Evolutionary conservation across 2,888 invertebrate genomes (phyloP).

Genomic region (Prostheceraeus crozeri): DNA sequence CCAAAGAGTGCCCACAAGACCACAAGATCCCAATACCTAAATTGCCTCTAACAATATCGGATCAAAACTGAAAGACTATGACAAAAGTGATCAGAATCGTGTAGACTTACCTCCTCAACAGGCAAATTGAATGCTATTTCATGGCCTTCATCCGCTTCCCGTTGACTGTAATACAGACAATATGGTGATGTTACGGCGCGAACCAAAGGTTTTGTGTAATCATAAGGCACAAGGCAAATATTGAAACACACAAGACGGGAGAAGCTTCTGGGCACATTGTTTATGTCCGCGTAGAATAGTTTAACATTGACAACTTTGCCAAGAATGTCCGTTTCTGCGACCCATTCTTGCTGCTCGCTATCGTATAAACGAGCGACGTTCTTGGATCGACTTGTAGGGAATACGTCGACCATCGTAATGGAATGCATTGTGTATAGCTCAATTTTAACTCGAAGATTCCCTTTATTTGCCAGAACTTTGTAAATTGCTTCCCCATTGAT

Average conservation of each 20-base stretch:
- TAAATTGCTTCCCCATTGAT: too few species aligned
- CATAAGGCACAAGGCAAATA: slow-evolving; percentile 34
- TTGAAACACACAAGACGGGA: slow-evolving; percentile 37
- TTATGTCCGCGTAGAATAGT: slow-evolving; percentile 58
- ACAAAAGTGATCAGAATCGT: too few species aligned
- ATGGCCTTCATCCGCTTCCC: slow-evolving; percentile 34
- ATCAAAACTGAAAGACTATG: too few species aligned
- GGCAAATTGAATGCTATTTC: slow-evolving; percentile 34
- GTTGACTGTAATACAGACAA: slow-evolving; percentile 35
- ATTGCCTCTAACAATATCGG: too few species aligned
- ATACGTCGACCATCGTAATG: slow-evolving; percentile 62
- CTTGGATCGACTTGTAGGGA: slow-evolving; percentile 45
- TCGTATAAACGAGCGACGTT: slow-evolving; percentile 65
- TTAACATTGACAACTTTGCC: slow-evolving; percentile 69
- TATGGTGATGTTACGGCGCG: slow-evolving; percentile 36
- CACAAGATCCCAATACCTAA: too few species aligned
- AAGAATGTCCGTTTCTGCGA: slow-evolving; percentile 69
- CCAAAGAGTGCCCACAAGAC: too few species aligned
- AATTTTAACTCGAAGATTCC: slow-evolving; percentile 63
- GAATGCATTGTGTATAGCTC: slow-evolving; percentile 69
- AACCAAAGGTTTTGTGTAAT: slow-evolving; percentile 32
- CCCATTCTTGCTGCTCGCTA: slow-evolving; percentile 72
- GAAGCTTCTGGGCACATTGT: slow-evolving; percentile 34
- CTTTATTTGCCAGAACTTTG: slow-evolving; percentile 38
- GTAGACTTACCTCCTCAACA: slow-evolving; percentile 37